Conservation (phyloP, 1,140 invertebrate genomes). For the Drosophila equinoxialis region DNA sequence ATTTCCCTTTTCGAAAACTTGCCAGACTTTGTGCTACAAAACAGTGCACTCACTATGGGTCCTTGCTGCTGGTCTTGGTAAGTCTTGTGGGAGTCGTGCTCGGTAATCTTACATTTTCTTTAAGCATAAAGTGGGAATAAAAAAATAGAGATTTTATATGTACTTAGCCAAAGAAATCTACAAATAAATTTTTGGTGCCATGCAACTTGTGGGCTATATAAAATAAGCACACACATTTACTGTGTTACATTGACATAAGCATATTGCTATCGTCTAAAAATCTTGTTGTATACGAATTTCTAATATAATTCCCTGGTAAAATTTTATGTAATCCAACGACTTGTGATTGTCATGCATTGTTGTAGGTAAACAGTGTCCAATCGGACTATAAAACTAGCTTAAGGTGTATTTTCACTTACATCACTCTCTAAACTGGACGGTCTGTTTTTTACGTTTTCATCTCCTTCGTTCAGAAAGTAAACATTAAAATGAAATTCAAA, state of each 20-base stretch:
- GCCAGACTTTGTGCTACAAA: slow-evolving; percentile 26
- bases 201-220: neutral
- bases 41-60: slow-evolving; percentile 21
- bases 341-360: neutral
- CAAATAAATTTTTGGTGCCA: neutral
- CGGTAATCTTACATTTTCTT: neutral
- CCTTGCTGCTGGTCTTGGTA: neutral
- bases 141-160: neutral
- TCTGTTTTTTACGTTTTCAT: neutral
- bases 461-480: slow-evolving; percentile 23
- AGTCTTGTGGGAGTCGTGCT: neutral
- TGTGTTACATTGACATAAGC: too few relatives aligned
- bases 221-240: neutral
- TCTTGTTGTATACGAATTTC: too few relatives aligned
- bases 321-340: neutral
- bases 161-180: neutral
- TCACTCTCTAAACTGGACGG: neutral
- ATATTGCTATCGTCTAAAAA: too few relatives aligned
- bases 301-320: neutral
- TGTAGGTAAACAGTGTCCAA: neutral
- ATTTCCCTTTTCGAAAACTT: slow-evolving; percentile 63
- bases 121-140: slow-evolving; percentile 2
- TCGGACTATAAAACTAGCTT: neutral
- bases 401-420: neutral
- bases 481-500: slow-evolving; percentile 71